phyloP scores from a whole-genome alignment of 2,888 invertebrate genomes.

The Mylabris sibirica region DNA sequence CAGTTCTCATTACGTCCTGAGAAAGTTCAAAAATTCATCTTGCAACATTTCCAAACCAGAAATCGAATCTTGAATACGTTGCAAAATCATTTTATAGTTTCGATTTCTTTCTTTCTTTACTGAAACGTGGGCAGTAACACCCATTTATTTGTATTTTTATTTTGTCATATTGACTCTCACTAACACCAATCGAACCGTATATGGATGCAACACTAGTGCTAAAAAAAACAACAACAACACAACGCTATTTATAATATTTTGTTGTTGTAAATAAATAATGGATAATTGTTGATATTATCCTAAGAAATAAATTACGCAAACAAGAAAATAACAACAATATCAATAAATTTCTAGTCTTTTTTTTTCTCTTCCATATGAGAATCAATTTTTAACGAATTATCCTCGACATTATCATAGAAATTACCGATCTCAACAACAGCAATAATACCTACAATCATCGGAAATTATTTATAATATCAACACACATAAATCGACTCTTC shows the following conservation, averaged over 20 bases:
- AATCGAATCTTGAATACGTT: constrained; percentile 2
- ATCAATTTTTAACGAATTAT: constrained; percentile 4
- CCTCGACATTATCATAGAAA: constrained; percentile 4
- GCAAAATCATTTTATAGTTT: neutral
- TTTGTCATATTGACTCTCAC: neutral
- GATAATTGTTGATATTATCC: neutral
- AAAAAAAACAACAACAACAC: neutral
- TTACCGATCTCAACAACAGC: neutral
- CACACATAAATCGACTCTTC: neutral
- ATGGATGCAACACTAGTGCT: neutral
- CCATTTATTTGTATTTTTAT: neutral
- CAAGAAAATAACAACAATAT: neutral
- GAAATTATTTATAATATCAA: neutral
- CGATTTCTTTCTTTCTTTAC: no score
- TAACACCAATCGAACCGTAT: neutral
- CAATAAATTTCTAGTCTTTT: neutral
- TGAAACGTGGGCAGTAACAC: neutral
- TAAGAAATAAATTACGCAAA: neutral
- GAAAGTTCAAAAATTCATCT: neutral
- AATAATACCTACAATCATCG: neutral
- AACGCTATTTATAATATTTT: neutral
- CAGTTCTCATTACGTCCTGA: neutral
- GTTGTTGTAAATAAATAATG: neutral
- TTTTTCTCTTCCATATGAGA: neutral
- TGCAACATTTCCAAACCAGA: constrained; percentile 1